Conservation (phyloP, 2,113 vertebrate species). For the Melanerpes formicivorus region DNA sequence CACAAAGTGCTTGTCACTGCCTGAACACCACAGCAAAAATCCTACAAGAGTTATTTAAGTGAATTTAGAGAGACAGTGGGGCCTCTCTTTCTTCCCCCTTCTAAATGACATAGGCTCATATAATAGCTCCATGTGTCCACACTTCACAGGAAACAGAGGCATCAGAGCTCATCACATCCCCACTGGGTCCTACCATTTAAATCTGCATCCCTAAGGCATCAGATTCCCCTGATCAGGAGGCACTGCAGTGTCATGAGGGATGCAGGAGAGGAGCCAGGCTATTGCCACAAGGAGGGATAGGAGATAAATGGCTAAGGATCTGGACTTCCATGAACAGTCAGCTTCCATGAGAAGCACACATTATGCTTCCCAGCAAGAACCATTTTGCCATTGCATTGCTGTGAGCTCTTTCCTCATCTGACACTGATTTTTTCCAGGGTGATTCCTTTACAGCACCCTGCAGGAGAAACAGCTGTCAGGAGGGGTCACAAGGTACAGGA, state of each 20-base stretch:
- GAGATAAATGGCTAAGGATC: background rate
- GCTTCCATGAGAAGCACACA: background rate
- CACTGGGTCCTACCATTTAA: background rate
- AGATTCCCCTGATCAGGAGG: too few species aligned
- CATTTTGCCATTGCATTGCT: background rate
- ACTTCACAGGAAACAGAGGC: background rate
- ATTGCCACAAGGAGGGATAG: accelerated
- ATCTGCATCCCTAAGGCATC: background rate
- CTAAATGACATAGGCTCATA: accelerated
- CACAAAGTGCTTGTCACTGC: too few species aligned
- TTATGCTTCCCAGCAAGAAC: background rate
- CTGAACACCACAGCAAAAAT: background rate
- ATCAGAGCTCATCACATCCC: background rate
- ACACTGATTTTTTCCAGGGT: background rate
- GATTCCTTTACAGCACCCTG: background rate
- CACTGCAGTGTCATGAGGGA: background rate
- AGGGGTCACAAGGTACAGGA: background rate
- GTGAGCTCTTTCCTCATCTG: background rate
- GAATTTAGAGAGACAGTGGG: background rate
- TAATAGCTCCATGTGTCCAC: background rate
- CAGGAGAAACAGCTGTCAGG: background rate
- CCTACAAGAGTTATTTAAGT: background rate
- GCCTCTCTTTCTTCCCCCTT: accelerated
- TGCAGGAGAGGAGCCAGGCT: background rate
- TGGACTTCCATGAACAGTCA: background rate